phyloP scores from a whole-genome alignment of 2,888 invertebrate species.

The Tinea semifulvella region DNA sequence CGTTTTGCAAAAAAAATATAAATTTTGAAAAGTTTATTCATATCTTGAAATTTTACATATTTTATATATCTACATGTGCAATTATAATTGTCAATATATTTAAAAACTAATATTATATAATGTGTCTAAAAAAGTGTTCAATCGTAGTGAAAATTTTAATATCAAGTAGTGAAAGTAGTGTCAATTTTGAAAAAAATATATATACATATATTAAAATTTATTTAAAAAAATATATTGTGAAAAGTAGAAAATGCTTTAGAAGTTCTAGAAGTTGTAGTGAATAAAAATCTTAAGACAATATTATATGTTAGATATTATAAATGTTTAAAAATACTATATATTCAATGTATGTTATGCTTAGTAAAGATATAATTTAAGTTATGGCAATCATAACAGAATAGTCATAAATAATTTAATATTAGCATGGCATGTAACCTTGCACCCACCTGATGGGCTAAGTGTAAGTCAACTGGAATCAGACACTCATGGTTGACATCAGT shows the following conservation, averaged over 20 bases:
- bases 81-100: too few species aligned
- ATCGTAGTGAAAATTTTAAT: neutral
- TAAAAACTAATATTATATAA: too few species aligned
- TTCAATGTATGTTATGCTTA: neutral
- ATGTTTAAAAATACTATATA: neutral
- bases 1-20: too few species aligned
- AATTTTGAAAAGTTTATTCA: too few species aligned
- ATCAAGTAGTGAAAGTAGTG: neutral
- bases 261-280: neutral
- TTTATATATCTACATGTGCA: too few species aligned
- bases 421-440: too few species aligned
- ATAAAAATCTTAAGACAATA: conserved; percentile 2
- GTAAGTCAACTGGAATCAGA: too few species aligned
- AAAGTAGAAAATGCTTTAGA: neutral
- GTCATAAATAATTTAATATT: too few species aligned
- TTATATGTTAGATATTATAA: neutral
- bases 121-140: conserved; percentile 10
- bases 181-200: conserved; percentile 3
- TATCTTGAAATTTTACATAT: too few species aligned
- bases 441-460: too few species aligned
- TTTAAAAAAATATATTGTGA: neutral
- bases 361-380: neutral
- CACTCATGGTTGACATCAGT: too few species aligned
- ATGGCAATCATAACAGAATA: too few species aligned
- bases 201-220: neutral